Percentiles rank a stretch among this genome's conserved stretches.
Evolutionary conservation across 35 echinoderm and acorn worm genomes (phyloP).

Genomic region (Stichopus chloronotus): DNA sequence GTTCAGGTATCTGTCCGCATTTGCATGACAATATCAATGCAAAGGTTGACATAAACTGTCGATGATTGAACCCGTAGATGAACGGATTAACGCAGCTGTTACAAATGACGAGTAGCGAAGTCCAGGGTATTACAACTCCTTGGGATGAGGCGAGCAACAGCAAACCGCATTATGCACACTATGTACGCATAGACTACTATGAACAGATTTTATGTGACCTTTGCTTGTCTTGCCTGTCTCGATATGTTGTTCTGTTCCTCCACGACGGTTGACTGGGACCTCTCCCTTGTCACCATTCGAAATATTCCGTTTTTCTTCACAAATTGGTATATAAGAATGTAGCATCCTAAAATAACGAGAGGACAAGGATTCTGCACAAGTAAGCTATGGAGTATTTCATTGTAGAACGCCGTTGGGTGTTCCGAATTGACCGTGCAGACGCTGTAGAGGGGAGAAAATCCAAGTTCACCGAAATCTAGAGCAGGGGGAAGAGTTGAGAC

Average conservation of each 20-base stretch:
- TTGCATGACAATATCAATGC: constrained; percentile 49
- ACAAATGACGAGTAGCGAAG: constrained; percentile 28
- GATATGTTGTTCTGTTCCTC: not conserved
- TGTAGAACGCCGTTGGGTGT: not conserved
- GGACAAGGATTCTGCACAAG: not conserved
- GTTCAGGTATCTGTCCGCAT: constrained; percentile 35
- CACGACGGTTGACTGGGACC: not conserved
- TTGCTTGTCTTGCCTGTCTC: constrained; percentile 33
- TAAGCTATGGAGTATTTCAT: not conserved
- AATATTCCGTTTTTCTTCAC: not conserved
- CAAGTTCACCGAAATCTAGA: constrained; percentile 32
- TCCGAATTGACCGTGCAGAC: constrained; percentile 26
- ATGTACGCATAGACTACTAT: constrained; percentile 57
- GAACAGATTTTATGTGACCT: constrained; percentile 64
- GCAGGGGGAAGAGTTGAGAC: constrained; percentile 25
- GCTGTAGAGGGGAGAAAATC: constrained; percentile 33
- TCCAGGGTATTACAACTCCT: constrained; percentile 59
- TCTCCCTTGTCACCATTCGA: not conserved
- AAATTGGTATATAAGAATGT: not conserved
- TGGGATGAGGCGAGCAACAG: constrained; percentile 50
- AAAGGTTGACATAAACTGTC: constrained; percentile 69
- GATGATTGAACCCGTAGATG: constrained; percentile 79
- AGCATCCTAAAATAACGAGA: not conserved
- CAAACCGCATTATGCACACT: constrained; percentile 53
- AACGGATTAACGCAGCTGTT: constrained; percentile 69